Conservation (phyloP, 2,888 invertebrate genomes). For the Kryphioiulus occultus region DNA sequence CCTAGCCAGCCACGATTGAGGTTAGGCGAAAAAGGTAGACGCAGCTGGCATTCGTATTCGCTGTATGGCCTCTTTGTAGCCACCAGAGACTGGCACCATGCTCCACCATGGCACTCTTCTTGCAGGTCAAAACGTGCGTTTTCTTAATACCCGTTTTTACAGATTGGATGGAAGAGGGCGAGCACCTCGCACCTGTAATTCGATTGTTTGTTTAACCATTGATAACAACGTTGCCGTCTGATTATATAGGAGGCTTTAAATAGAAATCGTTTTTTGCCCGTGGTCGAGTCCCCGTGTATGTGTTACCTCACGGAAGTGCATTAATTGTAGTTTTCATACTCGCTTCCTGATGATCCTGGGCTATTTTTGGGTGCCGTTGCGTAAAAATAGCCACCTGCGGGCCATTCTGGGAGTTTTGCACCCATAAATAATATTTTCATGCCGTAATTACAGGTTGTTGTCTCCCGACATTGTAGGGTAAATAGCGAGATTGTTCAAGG, state of each 20-base stretch:
- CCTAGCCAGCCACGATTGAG: background rate
- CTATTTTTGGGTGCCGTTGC: background rate
- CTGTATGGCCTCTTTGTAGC: background rate
- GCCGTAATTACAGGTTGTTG: background rate
- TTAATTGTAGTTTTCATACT: background rate
- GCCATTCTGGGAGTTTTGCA: background rate
- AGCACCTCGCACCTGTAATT: background rate
- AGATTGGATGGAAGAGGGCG: background rate
- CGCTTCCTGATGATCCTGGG: background rate
- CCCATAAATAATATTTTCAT: slow-evolving; percentile 28
- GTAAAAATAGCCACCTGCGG: background rate
- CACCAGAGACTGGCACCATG: background rate
- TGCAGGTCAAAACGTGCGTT: slow-evolving; percentile 28
- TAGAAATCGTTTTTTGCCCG: background rate
- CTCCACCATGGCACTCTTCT: background rate
- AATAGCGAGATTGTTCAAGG: background rate
- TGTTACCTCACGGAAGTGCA: slow-evolving; percentile 7
- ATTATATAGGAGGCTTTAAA: background rate
- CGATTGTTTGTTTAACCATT: background rate
- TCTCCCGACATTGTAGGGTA: background rate
- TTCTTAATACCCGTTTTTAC: background rate
- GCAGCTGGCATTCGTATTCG: background rate
- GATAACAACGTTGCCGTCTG: background rate
- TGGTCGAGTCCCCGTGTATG: background rate
- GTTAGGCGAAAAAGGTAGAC: slow-evolving; percentile 1